These are phyloP conservation scores for Gambusia yucatana DNA, from an alignment of 2,797 vertebrate genomes.

Conservation along the genomic window DNA sequence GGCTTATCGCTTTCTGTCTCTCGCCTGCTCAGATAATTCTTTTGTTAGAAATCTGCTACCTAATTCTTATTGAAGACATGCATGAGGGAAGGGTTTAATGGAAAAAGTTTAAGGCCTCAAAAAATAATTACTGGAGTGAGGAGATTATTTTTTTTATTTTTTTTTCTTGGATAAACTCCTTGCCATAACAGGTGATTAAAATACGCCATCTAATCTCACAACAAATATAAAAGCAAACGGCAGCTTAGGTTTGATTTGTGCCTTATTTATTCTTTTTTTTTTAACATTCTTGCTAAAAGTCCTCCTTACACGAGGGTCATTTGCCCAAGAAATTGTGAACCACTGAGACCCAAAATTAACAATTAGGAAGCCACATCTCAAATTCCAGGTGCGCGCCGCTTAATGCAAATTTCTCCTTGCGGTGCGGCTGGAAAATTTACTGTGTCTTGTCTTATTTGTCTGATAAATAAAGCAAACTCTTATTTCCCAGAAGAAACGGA, in stretches of 20 bases:
- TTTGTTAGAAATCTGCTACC: constrained; percentile 47
- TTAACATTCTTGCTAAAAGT: constrained; percentile 5
- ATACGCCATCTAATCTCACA: constrained; percentile 24
- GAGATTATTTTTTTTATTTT: constrained; percentile 38
- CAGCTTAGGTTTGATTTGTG: constrained; percentile 26
- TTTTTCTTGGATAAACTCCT: constrained; percentile 43
- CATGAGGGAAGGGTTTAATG: constrained; percentile 60
- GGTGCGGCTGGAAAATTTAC: constrained; percentile 33
- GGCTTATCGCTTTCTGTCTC: constrained; percentile 47
- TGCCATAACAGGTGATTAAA: constrained; percentile 33
- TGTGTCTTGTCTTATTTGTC: constrained; percentile 62
- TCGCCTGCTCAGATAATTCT: constrained; percentile 55
- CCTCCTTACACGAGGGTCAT: constrained; percentile 28
- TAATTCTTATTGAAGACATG: constrained; percentile 60
- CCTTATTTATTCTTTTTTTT: neutral
- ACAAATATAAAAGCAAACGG: constrained; percentile 34
- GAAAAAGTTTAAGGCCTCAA: constrained; percentile 53
- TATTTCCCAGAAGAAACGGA: constrained; percentile 61
- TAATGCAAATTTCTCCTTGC: constrained; percentile 56
- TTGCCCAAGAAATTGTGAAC: constrained; percentile 36
- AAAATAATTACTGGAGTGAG: constrained; percentile 58
- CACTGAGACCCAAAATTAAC: constrained; percentile 27
- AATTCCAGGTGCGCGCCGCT: constrained; percentile 11
- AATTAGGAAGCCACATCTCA: constrained; percentile 28
- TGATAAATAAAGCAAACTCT: constrained; percentile 66